phyloP scores from a whole-genome alignment of 2,113 vertebrate species.

The Pontoporia blainvillei region DNA sequence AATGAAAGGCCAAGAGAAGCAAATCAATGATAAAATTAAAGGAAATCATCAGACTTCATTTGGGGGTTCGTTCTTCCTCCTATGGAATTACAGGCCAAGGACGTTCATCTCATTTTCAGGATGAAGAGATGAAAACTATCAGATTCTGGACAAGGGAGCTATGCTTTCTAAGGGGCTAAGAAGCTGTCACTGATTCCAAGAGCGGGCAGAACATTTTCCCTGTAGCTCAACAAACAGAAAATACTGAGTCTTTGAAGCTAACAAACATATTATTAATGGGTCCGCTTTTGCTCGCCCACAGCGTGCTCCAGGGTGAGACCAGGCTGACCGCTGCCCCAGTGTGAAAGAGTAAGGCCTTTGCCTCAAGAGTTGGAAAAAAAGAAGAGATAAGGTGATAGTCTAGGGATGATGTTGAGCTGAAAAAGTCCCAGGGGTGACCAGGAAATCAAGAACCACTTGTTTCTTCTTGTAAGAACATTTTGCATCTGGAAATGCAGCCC shows the following conservation, averaged over 20 bases:
- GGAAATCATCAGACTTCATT: background rate
- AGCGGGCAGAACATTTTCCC: background rate
- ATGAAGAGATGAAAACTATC: background rate
- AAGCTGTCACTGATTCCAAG: background rate
- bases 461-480: background rate
- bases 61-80: background rate
- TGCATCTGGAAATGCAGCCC: background rate
- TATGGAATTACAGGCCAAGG: background rate
- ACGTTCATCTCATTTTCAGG: background rate
- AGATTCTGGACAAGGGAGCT: background rate
- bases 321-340: background rate
- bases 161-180: background rate
- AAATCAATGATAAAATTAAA: background rate
- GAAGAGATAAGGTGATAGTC: background rate
- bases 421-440: background rate
- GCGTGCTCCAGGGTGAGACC: background rate
- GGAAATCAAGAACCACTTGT: background rate
- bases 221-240: constrained; percentile 21
- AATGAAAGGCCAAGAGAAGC: background rate
- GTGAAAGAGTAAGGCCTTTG: background rate
- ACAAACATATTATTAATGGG: background rate
- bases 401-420: background rate
- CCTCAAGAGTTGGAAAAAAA: background rate
- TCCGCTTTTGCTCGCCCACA: background rate
- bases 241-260: background rate